Conservation (phyloP, 2,888 invertebrate genomes). For the Ennomos quercinarius region DNA sequence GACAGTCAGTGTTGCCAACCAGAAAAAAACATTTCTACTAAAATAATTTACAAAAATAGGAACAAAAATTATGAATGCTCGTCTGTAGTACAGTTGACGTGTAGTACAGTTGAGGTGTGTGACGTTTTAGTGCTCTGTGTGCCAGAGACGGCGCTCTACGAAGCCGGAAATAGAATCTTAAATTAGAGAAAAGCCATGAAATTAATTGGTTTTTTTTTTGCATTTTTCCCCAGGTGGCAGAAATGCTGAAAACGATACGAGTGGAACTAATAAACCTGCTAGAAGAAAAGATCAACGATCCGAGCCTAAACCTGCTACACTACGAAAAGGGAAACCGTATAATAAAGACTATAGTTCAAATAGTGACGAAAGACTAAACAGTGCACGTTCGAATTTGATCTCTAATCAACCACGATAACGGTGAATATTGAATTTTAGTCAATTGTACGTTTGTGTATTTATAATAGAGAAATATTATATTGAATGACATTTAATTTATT, state of each 20-base stretch:
- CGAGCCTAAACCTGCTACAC: conserved; percentile 89
- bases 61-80: no score
- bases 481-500: no score
- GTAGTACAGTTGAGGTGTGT: no score
- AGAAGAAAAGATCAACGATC: conserved; percentile 94
- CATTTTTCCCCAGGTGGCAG: conserved; percentile 87
- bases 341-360: conserved; percentile 90
- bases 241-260: conserved; percentile 92
- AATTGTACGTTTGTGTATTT: conserved; percentile 15
- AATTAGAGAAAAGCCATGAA: no score
- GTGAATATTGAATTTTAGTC: conserved; percentile 24
- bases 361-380: conserved; percentile 86
- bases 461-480: conserved; percentile 1
- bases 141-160: no score
- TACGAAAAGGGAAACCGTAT: conserved; percentile 91
- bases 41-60: no score
- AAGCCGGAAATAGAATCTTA: no score
- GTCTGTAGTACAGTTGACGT: no score
- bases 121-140: no score
- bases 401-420: conserved; percentile 11
- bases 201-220: no score
- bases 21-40: no score
- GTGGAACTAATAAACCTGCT: conserved; percentile 90
- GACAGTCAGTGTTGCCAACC: no score
- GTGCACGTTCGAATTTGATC: conserved; percentile 17